Conservation (phyloP, 2,797 vertebrate species). For the Tympanoctomys barrerae region DNA sequence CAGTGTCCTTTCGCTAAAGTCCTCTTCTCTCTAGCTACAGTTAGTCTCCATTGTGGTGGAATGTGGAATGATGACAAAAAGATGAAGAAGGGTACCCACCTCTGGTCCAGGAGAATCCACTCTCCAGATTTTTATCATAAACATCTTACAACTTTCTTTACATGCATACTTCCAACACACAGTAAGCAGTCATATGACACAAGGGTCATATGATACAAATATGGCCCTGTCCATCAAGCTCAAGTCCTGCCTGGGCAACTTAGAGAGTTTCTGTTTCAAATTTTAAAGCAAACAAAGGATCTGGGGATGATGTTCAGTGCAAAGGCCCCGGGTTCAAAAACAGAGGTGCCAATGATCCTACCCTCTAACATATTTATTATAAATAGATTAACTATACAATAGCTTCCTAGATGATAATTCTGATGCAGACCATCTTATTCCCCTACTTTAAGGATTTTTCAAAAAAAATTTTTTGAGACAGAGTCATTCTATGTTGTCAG, state of each 20-base stretch:
- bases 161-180: background rate
- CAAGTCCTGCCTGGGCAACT: background rate
- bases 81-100: background rate
- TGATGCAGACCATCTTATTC: background rate
- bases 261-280: background rate
- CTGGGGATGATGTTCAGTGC: background rate
- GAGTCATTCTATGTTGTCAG: background rate
- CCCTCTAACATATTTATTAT: background rate
- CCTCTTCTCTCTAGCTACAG: constrained; percentile 45
- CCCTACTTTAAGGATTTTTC: background rate
- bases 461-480: background rate
- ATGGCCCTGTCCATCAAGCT: background rate
- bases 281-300: background rate
- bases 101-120: background rate
- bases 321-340: background rate
- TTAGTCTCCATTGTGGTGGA: constrained; percentile 2
- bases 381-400: background rate
- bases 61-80: constrained; percentile 12
- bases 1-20: background rate
- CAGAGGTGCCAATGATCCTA: background rate
- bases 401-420: background rate
- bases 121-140: background rate
- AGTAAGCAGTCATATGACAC: constrained; percentile 4
- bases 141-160: background rate
- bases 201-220: background rate